Percentiles rank a stretch among this genome's conserved stretches.
These are phyloP conservation scores for Ophion costatus DNA, from an alignment of 2,888 invertebrate species.

Conservation along the genomic window DNA sequence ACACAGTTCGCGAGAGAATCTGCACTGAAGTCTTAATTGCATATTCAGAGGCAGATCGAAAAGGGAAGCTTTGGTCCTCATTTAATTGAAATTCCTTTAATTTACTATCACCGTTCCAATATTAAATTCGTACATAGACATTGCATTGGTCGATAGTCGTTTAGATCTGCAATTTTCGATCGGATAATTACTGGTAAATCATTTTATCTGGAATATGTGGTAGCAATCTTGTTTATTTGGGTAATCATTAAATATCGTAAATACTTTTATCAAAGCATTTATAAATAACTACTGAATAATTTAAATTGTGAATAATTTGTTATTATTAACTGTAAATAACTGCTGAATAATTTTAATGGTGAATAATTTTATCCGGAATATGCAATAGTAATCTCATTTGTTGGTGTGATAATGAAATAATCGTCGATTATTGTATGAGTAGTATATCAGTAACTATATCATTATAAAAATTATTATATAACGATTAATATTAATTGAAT, in stretches of 20 bases:
- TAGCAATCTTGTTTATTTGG: background rate
- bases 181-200: background rate
- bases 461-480: no score
- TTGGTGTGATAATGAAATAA: background rate
- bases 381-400: background rate
- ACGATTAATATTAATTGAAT: no score
- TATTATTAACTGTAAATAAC: no score
- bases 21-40: background rate
- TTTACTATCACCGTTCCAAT: background rate
- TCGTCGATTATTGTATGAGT: background rate
- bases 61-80: background rate
- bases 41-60: background rate
- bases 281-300: no score
- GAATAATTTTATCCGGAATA: background rate
- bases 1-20: background rate
- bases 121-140: background rate
- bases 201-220: background rate
- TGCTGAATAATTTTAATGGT: no score
- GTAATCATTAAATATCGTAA: background rate
- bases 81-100: background rate
- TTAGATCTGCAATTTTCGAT: background rate
- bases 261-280: no score
- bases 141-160: background rate
- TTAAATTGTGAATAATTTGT: no score
- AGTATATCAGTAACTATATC: no score